Conservation (phyloP, 92 coral and sea anemone genomes). For the Zoanthus gigantus region DNA sequence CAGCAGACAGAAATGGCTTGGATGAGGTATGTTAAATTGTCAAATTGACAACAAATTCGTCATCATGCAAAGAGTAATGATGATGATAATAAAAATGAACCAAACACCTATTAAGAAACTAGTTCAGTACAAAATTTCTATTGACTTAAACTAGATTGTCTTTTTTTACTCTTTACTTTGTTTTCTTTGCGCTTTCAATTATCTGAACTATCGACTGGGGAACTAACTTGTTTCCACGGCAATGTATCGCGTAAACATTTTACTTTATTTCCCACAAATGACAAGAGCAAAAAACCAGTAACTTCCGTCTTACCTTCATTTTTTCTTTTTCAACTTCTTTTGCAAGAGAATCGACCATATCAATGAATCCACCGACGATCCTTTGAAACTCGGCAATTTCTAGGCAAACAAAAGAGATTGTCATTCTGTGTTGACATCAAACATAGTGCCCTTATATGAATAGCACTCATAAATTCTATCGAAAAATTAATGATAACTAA, state of each 20-base stretch:
- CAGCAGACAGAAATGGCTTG: too few species aligned
- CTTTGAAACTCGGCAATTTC: slow-evolving; percentile 98
- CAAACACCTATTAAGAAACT: too few species aligned
- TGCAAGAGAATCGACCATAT: slow-evolving; percentile 95
- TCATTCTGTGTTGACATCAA: background rate
- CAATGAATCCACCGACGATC: slow-evolving; percentile 97
- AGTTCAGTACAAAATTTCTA: too few species aligned
- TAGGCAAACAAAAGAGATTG: slow-evolving; percentile 38
- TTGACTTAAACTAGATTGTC: too few species aligned
- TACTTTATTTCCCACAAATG: background rate
- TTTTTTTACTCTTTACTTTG: too few species aligned
- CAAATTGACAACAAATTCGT: too few species aligned
- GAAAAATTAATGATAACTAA: background rate
- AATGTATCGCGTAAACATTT: slow-evolving; percentile 26
- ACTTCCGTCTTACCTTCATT: slow-evolving; percentile 81
- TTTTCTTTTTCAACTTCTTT: slow-evolving; percentile 98
- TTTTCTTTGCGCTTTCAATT: too few species aligned
- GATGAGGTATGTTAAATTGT: too few species aligned
- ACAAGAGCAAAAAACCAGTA: background rate
- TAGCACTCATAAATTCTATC: background rate
- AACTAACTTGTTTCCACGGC: slow-evolving; percentile 37
- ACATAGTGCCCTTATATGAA: background rate
- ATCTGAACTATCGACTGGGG: too few species aligned
- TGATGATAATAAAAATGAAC: too few species aligned
- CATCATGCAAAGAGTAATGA: too few species aligned